A percentile compares a stretch with the other conserved stretches of the same genome.
These are phyloP conservation scores for Geopemphigus sp. DNA, from an alignment of 1,140 invertebrate species.

Conservation along the genomic window DNA sequence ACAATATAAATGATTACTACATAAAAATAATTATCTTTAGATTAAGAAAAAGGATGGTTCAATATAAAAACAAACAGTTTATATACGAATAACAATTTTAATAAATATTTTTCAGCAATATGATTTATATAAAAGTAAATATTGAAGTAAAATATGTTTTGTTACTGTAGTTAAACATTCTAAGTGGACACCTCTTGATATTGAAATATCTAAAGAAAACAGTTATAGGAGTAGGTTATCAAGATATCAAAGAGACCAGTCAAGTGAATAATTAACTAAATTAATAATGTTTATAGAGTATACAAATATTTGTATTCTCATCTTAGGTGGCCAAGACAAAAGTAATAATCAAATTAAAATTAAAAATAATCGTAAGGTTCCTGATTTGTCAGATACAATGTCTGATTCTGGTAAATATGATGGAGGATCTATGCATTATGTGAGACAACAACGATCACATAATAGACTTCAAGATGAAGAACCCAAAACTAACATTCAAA, in stretches of 20 bases:
- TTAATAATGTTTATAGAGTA: conserved; percentile 1
- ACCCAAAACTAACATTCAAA: neutral
- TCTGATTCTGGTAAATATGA: conserved; percentile 40
- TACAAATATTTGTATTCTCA: neutral
- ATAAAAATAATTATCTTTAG: no score
- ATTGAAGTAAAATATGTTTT: neutral
- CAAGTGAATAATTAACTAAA: conserved; percentile 9
- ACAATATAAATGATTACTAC: no score
- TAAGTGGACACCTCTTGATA: conserved; percentile 45
- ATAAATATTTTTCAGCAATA: no score
- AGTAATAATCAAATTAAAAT: conserved; percentile 35
- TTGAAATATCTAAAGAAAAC: conserved; percentile 43
- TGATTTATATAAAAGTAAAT: neutral
- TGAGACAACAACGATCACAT: conserved; percentile 25
- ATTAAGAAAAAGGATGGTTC: no score
- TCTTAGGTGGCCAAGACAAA: conserved; percentile 37
- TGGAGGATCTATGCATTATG: conserved; percentile 37
- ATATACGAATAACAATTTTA: no score
- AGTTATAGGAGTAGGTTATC: conserved; percentile 43
- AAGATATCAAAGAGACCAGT: conserved; percentile 38
- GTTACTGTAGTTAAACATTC: conserved; percentile 32
- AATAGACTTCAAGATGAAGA: conserved; percentile 45
- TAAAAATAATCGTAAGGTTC: conserved; percentile 36
- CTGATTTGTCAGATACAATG: conserved; percentile 26
- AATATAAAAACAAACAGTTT: no score